Evolutionary conservation across 2,113 vertebrate genomes (phyloP), one percentile per base, ranked within the genome.

Genomic region (Tenrec ecaudatus): DNA sequence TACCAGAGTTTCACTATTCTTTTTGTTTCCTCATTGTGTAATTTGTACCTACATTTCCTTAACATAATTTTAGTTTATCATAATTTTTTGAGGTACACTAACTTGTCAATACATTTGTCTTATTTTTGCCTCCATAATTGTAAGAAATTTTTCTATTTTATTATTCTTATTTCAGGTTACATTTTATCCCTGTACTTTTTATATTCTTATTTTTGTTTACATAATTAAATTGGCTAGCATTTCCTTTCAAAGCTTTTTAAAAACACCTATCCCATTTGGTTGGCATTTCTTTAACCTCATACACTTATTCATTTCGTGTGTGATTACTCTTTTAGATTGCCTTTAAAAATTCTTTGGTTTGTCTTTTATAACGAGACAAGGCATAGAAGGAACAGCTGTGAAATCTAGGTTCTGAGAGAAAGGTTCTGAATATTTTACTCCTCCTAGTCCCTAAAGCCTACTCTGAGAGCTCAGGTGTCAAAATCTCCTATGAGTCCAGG

Each of bases 371-470:
- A 57, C 75, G 77, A 89, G 15, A 38, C 4, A 57, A 22, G 66
- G 19, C 58, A 10, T 69, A 92, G 64, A 47, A 90, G 31, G 77
- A 95, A 82, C 62, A 92, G 33, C 64, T 88, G 17, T 83, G 77
- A 89, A 82, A 85, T 81, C 36, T 79, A 11, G 81, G 20, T 33
- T 89, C 60, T 64, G 78, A 78, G 53, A 89, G 84, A 85, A 76
- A 36, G 38, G 8, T n/a, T 92, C 43, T 95, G 77, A 87, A 73
- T 92, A 93, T 87, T 89, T 89, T 86, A 81, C 33, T 47, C 10
- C 40, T 93, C 17, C 6, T n/a, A 2, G 43, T 25, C 16, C 76
- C 68, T 75, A 12, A 69, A 92, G 15, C n/a, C 27, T 68, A 38
- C 25, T 81, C 64, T 91, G 22, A 95, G 78, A 69, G 84, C 57